These are phyloP conservation scores for Xiphophorus couchianus DNA, from an alignment of 2,113 vertebrate species.

Conservation along the genomic window DNA sequence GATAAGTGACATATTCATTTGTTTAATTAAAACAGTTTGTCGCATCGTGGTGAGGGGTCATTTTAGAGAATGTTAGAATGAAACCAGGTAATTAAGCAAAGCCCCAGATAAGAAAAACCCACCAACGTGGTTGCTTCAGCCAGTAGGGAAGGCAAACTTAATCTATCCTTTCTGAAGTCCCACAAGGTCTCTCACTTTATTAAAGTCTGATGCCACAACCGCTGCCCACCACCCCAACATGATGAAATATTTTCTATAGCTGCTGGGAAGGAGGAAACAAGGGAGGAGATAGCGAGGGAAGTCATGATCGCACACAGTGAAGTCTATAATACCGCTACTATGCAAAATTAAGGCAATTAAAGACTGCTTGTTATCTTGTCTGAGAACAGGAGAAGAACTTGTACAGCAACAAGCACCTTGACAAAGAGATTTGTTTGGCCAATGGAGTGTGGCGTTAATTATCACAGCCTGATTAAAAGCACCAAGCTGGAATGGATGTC, in stretches of 20 bases:
- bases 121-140: slow-evolving; percentile 81
- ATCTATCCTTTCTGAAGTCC: slow-evolving; percentile 88
- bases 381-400: slow-evolving; percentile 81
- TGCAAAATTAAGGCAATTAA: slow-evolving; percentile 83
- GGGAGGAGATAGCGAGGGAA: slow-evolving; percentile 8
- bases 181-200: slow-evolving; percentile 91
- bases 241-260: slow-evolving; percentile 93
- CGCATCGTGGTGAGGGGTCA: slow-evolving; percentile 86
- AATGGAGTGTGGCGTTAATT: slow-evolving; percentile 84
- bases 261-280: slow-evolving; percentile 72
- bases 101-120: slow-evolving; percentile 89
- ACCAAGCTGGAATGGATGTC: slow-evolving; percentile 75
- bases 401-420: slow-evolving; percentile 83
- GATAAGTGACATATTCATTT: slow-evolving; percentile 89
- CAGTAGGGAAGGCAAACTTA: slow-evolving; percentile 85
- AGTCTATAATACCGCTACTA: slow-evolving; percentile 49
- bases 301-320: slow-evolving; percentile 1
- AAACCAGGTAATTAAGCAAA: slow-evolving; percentile 97
- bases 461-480: slow-evolving; percentile 83
- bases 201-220: slow-evolving; percentile 81
- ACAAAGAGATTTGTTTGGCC: slow-evolving; percentile 86
- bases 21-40: slow-evolving; percentile 95
- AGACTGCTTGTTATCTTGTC: slow-evolving; percentile 85
- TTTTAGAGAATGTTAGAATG: slow-evolving; percentile 93
- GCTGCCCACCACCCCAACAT: slow-evolving; percentile 82